Evolutionary conservation across 2,888 invertebrate genomes (phyloP).

Genomic region (Amphipoea oculea): DNA sequence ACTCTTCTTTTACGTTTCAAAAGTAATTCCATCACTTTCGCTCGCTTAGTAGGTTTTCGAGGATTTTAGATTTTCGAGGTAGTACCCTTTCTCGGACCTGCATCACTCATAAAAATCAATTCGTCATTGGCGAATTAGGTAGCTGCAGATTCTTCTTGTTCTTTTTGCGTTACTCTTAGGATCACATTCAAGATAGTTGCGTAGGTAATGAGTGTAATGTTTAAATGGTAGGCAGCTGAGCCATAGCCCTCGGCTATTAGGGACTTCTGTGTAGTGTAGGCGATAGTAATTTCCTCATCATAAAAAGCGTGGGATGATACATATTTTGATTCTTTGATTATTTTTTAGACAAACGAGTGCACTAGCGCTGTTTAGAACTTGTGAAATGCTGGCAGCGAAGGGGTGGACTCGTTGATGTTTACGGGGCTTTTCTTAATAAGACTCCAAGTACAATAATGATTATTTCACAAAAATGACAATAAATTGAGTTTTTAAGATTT

Average conservation of each 20-base stretch:
- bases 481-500: no score
- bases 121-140: background rate
- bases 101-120: background rate
- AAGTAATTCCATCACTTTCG: no score
- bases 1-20: no score
- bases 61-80: no score
- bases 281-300: constrained; percentile 49
- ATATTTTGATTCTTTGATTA: constrained; percentile 12
- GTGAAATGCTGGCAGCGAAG: no score
- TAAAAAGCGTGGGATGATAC: constrained; percentile 40
- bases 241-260: constrained; percentile 30
- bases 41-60: no score
- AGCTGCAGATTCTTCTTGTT: background rate
- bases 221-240: constrained; percentile 18
- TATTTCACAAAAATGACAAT: no score
- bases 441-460: no score
- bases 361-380: background rate
- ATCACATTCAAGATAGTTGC: constrained; percentile 5
- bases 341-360: constrained; percentile 7
- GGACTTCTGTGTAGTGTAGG: constrained; percentile 39
- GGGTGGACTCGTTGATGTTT: no score
- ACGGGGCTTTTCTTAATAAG: no score
- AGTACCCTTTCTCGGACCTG: background rate
- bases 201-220: constrained; percentile 8
- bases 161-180: background rate